These are phyloP conservation scores for Zoanthus gigantus DNA, from an alignment of 92 coral and sea anemone species.

Conservation along the genomic window DNA sequence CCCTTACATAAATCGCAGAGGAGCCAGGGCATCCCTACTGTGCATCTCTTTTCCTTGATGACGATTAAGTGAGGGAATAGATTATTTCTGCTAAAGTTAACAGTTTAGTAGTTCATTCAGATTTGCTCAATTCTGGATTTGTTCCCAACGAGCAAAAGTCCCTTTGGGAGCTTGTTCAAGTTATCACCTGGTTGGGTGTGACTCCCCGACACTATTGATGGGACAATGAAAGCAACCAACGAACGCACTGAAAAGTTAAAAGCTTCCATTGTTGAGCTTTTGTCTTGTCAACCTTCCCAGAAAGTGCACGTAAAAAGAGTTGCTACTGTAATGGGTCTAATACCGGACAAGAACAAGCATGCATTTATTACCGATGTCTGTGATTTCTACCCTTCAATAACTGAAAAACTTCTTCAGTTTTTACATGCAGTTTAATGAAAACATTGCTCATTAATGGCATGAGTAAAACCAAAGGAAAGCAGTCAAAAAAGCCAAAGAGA, in stretches of 20 bases:
- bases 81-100: constrained; percentile 36
- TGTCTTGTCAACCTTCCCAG: constrained; percentile 6
- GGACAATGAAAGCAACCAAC: background rate
- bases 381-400: background rate
- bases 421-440: background rate
- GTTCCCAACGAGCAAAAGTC: constrained; percentile 36
- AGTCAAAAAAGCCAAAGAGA: constrained; percentile 50
- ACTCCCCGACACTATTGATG: constrained; percentile 6
- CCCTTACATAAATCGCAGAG: constrained; percentile 29
- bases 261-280: constrained; percentile 32
- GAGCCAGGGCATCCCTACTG: constrained; percentile 20
- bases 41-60: constrained; percentile 17
- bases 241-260: constrained; percentile 15
- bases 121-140: constrained; percentile 44
- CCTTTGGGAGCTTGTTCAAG: constrained; percentile 33
- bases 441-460: constrained; percentile 12
- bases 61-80: constrained; percentile 35
- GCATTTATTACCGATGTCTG: too few species aligned
- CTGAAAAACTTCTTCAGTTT: background rate
- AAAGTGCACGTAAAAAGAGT: constrained; percentile 34
- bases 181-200: constrained; percentile 40
- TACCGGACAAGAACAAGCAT: background rate
- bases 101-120: constrained; percentile 42
- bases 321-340: constrained; percentile 22
- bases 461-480: constrained; percentile 49